Base-by-base conservation (phyloP, 2,113 vertebrate genomes). In the Cephalopterus ornatus region DNA sequence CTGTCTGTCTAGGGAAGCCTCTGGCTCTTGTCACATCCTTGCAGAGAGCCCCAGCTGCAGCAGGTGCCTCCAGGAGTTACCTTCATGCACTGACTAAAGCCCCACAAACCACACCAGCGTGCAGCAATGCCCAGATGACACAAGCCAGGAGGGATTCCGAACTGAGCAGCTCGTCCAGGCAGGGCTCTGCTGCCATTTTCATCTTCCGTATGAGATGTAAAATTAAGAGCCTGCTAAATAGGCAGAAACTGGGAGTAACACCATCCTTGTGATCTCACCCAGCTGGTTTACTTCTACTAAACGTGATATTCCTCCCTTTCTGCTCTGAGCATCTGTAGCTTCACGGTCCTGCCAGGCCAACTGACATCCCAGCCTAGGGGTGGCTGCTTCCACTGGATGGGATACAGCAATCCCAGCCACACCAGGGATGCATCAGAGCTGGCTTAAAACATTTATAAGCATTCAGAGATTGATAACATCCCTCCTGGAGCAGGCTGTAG, bases 71-170 rank as follows among this genome's bases (percentile, higher is more conserved):
- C 63, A 75, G 85, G n/a, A 93, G 59, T 73, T 2, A 20, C 80
- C 62, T 49, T 32, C n/a, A 9, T 1, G 5, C n/a, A 3, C 0
- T 3, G 58, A 59, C 8, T 4, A 44, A 37, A 67, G 61, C 22
- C 71, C 76, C 49, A 44, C 30, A 22, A 12, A 24, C 8, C 66
- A 14, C 58, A 15, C 3, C 52, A 39, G 37, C 0, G 0, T 2
- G 19, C 70, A 82, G 52, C 63, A 49, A 12, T 0, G 1, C 55
- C 74, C 2, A 2, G 24, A 9, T 1, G 26, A 33, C 32, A 77
- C 27, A 8, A 32, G 14, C 21, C 86, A 80, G 73, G 28, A 52
- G 46, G 0, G 0, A 18, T 44, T 23, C 68, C 0, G 6, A 27
- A 52, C 46, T 0, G 0, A 82, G 89, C 61, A 12, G 76, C 67